phyloP scores from a whole-genome alignment of 2,888 invertebrate species.

The Lasioglossum lativentre region DNA sequence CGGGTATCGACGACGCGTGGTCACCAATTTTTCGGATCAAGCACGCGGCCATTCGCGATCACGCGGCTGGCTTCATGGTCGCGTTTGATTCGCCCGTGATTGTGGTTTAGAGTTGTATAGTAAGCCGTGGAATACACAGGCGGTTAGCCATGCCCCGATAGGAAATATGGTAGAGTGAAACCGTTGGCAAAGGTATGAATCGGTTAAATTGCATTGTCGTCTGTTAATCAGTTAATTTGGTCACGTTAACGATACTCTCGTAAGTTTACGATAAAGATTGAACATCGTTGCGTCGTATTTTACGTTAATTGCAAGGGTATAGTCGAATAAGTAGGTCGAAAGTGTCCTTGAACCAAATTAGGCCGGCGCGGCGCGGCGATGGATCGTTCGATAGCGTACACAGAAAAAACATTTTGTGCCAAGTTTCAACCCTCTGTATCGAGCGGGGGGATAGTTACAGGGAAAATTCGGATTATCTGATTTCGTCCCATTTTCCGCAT shows the following conservation, averaged over 20 bases:
- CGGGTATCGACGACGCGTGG: not conserved
- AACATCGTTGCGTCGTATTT: not conserved
- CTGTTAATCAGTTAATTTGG: not conserved
- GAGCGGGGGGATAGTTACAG: not conserved
- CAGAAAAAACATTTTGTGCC: constrained; percentile 9
- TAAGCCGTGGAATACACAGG: not conserved
- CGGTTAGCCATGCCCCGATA: not conserved
- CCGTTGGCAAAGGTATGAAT: not conserved
- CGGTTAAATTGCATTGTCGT: not conserved
- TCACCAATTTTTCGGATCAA: not conserved
- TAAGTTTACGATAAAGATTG: not conserved
- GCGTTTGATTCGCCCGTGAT: not conserved
- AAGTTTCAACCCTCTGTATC: not conserved
- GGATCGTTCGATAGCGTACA: constrained; percentile 6
- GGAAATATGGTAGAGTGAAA: not conserved
- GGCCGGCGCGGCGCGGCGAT: not conserved
- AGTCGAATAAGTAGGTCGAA: not conserved
- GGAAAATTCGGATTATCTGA: not conserved
- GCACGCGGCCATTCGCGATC: not conserved
- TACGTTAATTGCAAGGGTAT: not conserved
- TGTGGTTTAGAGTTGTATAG: not conserved
- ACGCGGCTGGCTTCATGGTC: not conserved
- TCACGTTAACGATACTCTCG: not conserved
- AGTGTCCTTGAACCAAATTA: constrained; percentile 9
- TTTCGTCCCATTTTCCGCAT: not conserved